Evolutionary conservation across 2,113 vertebrate species (phyloP), one percentile per base, ranked within the genome.

Genomic region (Myodes glareolus): DNA sequence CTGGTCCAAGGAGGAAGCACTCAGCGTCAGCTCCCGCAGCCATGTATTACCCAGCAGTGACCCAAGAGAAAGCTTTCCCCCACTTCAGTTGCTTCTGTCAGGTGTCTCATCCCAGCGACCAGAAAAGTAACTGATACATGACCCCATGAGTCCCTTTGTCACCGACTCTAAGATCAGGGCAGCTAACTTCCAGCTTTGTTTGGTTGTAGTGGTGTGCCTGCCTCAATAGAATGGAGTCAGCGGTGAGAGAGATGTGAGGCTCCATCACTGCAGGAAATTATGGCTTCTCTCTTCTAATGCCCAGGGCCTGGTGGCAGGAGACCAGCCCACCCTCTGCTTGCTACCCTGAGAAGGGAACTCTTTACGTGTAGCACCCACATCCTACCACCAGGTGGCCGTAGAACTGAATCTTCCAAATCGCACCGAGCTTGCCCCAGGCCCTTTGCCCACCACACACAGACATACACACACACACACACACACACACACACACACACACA

Each of bases 361-460:
- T 84, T 67, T n/a, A 9, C 8, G 7, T 39, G 89, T 31, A 23
- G 29, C 78, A 67, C 27, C 67, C 21, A 78, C 8, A 23, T 17
- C 0, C 1, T 16, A 2, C 92, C 94, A 85, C 58, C 88, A 96
- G 95, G 9, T 88, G 90, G 90, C 2, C 9, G 11, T 23, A 96
- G 61, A 94, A 55, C 61, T 2, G 29, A 39, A 90, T 45, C 23
- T 52, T 25, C 61, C 61, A 63, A 36, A 68, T 33, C 55, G 0
- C 55, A 1, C 55, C 5, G 45, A 6, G 45, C 45, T 47, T 0
- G 0, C 55, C 0, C 17, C 1, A 1, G n/a, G n/a, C n/a, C n/a
- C n/a, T n/a, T n/a, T n/a, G n/a, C n/a, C 1, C 55, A 4, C 52
- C 50, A 50, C 50, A 1, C 12, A 9, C 14, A 47, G 4, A 47